Percentiles rank a stretch among this genome's conserved stretches.
Evolutionary conservation across 1,140 invertebrate species (phyloP).

Genomic region (Zophobas atratus): DNA sequence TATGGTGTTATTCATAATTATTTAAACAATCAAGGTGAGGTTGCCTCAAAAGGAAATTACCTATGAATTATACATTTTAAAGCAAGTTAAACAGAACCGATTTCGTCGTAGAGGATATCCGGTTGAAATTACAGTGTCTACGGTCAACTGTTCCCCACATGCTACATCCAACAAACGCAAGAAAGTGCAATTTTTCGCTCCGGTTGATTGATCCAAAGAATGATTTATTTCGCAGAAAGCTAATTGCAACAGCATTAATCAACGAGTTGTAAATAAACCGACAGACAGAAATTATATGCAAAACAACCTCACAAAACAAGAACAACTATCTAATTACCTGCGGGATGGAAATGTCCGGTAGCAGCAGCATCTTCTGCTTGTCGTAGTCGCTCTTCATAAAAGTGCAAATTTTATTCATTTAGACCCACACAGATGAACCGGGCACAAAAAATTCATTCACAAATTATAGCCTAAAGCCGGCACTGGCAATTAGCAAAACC

Average conservation of each 20-base stretch:
- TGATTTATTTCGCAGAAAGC: slow-evolving; percentile 48
- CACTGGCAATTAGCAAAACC: slow-evolving; percentile 45
- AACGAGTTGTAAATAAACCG: slow-evolving; percentile 38
- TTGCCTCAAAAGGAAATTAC: neutral
- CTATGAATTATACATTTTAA: neutral
- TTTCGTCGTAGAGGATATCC: slow-evolving; percentile 10
- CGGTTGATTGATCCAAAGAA: slow-evolving; percentile 16
- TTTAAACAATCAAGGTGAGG: neutral
- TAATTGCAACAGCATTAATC: slow-evolving; percentile 35
- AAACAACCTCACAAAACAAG: slow-evolving; percentile 37
- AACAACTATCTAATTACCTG: slow-evolving; percentile 57
- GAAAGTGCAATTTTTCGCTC: slow-evolving; percentile 33
- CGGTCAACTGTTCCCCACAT: neutral
- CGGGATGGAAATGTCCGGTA: slow-evolving; percentile 62
- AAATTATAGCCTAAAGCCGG: neutral
- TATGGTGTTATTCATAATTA: neutral
- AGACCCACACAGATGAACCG: neutral
- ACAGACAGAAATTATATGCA: slow-evolving; percentile 24
- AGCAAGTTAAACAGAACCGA: neutral
- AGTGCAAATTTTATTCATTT: slow-evolving; percentile 59
- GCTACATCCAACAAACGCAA: neutral
- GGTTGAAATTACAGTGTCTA: slow-evolving; percentile 5
- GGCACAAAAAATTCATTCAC: slow-evolving; percentile 8
- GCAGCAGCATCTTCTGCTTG: slow-evolving; percentile 58
- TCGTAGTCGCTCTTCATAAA: slow-evolving; percentile 55